Conservation (phyloP, 2,797 vertebrate genomes). For the Masticophis lateralis region DNA sequence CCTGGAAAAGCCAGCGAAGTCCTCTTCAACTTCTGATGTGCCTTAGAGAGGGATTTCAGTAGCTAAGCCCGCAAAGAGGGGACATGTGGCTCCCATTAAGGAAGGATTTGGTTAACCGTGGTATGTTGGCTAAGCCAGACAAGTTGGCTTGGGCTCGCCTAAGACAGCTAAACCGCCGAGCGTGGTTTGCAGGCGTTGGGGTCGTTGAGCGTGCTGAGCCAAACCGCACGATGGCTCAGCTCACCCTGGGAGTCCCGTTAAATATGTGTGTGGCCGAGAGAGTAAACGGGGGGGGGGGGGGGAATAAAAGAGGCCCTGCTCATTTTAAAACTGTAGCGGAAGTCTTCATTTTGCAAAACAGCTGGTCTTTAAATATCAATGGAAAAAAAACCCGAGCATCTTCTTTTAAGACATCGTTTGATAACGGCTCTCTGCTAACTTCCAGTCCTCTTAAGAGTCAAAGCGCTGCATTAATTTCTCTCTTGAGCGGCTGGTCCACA, state of each 20-base stretch:
- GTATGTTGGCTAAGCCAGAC: not conserved
- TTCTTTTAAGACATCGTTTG: conserved; percentile 30
- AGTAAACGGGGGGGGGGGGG: fast-evolving
- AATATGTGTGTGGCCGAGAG: not conserved
- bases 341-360: not conserved
- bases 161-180: not conserved
- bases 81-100: not conserved
- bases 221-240: not conserved
- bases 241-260: not conserved
- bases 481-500: not conserved
- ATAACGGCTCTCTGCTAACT: conserved; percentile 19
- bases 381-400: not conserved
- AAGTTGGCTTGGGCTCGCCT: not conserved
- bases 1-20: not conserved
- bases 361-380: not conserved
- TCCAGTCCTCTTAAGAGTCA: conserved; percentile 15
- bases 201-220: not conserved
- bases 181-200: not conserved
- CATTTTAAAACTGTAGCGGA: not conserved
- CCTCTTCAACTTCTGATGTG: not conserved
- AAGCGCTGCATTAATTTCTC: conserved; percentile 9
- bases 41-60: not conserved
- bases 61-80: not conserved
- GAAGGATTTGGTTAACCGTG: not conserved
- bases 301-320: fast-evolving